phyloP scores from a whole-genome alignment of 2,113 vertebrate genomes.

The Oreochromis tanganicae region DNA sequence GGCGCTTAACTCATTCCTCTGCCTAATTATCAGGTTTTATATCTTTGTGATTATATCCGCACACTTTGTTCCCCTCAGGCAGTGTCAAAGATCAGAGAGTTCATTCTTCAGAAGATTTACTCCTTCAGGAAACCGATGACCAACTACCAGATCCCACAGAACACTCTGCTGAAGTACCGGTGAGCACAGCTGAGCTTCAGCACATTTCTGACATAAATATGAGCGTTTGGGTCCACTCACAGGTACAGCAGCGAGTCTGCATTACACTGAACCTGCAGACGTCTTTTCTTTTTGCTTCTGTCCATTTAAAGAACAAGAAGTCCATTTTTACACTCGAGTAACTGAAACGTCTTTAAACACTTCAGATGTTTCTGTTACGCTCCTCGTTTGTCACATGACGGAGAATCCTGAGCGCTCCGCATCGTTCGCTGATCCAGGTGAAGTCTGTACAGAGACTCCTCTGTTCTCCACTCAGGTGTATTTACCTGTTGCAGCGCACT shows the following conservation, averaged over 20 bases:
- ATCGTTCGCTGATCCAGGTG: neutral
- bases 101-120: constrained; percentile 90
- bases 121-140: constrained; percentile 95
- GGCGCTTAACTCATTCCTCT: neutral
- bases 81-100: constrained; percentile 88
- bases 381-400: neutral
- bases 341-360: neutral
- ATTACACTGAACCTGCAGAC: accelerated
- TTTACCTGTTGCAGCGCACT: neutral
- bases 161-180: constrained; percentile 88
- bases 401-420: neutral
- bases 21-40: neutral
- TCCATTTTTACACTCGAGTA: neutral
- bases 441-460: neutral
- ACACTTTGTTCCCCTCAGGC: constrained; percentile 65
- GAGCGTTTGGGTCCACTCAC: neutral
- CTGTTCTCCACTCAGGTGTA: neutral
- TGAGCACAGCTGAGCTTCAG: neutral
- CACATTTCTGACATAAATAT: accelerated
- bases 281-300: neutral
- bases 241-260: neutral
- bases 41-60: neutral
- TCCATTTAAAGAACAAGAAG: neutral
- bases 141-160: constrained; percentile 94
- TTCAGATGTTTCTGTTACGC: neutral